Evolutionary conservation across 2,113 vertebrate genomes (phyloP), one percentile per base, ranked within the genome.

Genomic region (Dipodomys stephensi): DNA sequence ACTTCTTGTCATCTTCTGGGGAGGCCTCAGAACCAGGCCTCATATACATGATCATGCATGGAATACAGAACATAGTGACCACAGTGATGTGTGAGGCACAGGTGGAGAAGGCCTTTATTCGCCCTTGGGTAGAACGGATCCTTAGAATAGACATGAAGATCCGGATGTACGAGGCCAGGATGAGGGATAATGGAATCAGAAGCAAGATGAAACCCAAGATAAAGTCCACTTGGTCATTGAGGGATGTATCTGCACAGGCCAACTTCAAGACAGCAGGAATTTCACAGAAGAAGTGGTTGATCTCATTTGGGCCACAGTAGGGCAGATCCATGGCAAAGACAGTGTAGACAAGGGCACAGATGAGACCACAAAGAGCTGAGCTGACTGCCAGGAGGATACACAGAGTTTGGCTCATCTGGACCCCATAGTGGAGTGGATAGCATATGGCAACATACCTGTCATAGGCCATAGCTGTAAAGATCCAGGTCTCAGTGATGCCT

Each of bases 201-300:
- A 97, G 94, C 81, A 96, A 94, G 53, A 96, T 74, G 88, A 96
- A 96, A 22, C 92, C 95, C 39, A 96, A 86, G 30, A 93, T 92
- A 68, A 96, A 96, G 82, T 92, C 93, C 28, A 96, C 87, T 85
- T 94, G 87, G 84, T 96, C 94, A 91, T 95, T 96, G 57, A 96
- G 87, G 35, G 89, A 83, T 86, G 93, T 96, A 25, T 96, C 89
- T 77, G 94, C 93, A 83, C 94, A 95, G 27, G 91, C 95, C 87
- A 97, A 90, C 86, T 96, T 96, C 67, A 97, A 86, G 22, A 97
- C 91, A 86, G 95, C 93, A 79, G 95, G 94, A 25, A 95, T 95
- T 95, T 94, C 91, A 95, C 94, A 95, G 32, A 96, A 95, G 65
- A 97, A 96, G 69, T 96, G 94, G 15, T 92, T 95, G 60, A 96